Conservation (phyloP, 2,888 invertebrate species). For the Tiphia femorata region DNA sequence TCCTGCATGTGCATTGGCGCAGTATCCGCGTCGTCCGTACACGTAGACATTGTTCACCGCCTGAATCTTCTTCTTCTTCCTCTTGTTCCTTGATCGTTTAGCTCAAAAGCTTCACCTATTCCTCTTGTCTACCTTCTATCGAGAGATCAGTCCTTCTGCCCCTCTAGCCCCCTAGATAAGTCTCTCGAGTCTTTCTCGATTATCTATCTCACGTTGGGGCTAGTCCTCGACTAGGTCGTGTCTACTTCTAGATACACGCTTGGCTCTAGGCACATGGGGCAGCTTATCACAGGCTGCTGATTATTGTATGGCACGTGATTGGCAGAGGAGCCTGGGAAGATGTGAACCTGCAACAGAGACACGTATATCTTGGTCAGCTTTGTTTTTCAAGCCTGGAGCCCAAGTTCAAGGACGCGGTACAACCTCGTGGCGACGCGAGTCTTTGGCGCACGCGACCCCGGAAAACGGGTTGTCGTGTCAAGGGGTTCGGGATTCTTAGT, state of each 20-base stretch:
- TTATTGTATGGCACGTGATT: constrained; percentile 63
- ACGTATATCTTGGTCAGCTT: too few relatives aligned
- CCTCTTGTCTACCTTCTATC: too few relatives aligned
- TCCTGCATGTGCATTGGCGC: constrained; percentile 65
- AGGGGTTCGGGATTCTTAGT: too few relatives aligned
- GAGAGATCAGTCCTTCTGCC: background rate
- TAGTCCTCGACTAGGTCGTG: constrained; percentile 30
- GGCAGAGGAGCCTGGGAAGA: constrained; percentile 32
- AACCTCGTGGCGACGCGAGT: too few relatives aligned
- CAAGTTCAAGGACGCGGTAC: too few relatives aligned
- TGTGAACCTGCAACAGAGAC: constrained; percentile 49
- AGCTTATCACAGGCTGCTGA: constrained; percentile 64
- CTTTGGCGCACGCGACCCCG: too few relatives aligned
- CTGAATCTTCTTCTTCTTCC: constrained; percentile 36
- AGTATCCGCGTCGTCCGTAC: constrained; percentile 65
- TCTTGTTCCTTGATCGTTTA: too few relatives aligned
- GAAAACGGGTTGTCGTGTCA: too few relatives aligned
- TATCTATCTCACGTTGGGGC: constrained; percentile 1
- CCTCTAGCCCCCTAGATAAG: background rate
- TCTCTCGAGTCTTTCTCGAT: constrained; percentile 12
- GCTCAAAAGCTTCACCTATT: too few relatives aligned
- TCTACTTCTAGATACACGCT: constrained; percentile 31
- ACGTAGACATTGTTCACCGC: constrained; percentile 64
- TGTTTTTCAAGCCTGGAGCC: too few relatives aligned
- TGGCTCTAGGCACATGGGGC: constrained; percentile 40